These are phyloP conservation scores for Oligia fasciuncula DNA, from an alignment of 2,888 invertebrate genomes.

Conservation along the genomic window DNA sequence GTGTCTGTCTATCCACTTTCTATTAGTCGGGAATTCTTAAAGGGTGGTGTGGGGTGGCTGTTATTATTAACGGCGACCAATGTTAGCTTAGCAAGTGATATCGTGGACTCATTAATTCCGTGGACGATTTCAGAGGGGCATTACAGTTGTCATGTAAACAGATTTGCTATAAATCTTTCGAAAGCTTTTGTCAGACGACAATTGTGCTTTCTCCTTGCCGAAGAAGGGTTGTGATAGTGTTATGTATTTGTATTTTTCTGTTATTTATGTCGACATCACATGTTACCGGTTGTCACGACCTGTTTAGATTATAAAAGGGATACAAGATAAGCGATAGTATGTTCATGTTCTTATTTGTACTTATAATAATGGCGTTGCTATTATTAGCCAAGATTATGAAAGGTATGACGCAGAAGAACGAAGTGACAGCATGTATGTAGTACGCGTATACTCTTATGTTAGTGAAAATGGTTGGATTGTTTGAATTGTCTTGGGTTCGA, in stretches of 20 bases:
- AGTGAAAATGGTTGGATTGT: not conserved
- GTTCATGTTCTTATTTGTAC: slow-evolving; percentile 45
- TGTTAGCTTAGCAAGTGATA: slow-evolving; percentile 86
- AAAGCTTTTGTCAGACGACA: slow-evolving; percentile 65
- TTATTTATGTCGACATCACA: slow-evolving; percentile 56
- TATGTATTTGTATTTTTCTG: slow-evolving; percentile 51
- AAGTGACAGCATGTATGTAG: not conserved
- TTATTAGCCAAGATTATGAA: not conserved
- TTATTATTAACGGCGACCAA: slow-evolving; percentile 85
- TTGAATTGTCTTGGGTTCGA: not conserved
- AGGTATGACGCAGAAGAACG: not conserved
- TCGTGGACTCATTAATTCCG: slow-evolving; percentile 81
- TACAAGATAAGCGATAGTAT: slow-evolving; percentile 13
- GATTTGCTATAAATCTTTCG: slow-evolving; percentile 74
- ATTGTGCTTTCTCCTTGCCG: slow-evolving; percentile 55
- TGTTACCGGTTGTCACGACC: slow-evolving; percentile 39
- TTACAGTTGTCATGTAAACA: slow-evolving; percentile 79
- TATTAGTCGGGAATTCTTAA: slow-evolving; percentile 89
- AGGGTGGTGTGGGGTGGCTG: slow-evolving; percentile 86
- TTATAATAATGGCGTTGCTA: slow-evolving; percentile 14
- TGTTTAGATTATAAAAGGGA: slow-evolving; percentile 34
- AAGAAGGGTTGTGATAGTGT: slow-evolving; percentile 59
- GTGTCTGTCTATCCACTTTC: slow-evolving; percentile 88
- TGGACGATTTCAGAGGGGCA: slow-evolving; percentile 72
- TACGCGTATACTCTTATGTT: too few species aligned